Percentiles rank a stretch among this genome's conserved stretches.
These are phyloP conservation scores for Neelides sp. DNA, from an alignment of 1,140 invertebrate species.

Conservation along the genomic window DNA sequence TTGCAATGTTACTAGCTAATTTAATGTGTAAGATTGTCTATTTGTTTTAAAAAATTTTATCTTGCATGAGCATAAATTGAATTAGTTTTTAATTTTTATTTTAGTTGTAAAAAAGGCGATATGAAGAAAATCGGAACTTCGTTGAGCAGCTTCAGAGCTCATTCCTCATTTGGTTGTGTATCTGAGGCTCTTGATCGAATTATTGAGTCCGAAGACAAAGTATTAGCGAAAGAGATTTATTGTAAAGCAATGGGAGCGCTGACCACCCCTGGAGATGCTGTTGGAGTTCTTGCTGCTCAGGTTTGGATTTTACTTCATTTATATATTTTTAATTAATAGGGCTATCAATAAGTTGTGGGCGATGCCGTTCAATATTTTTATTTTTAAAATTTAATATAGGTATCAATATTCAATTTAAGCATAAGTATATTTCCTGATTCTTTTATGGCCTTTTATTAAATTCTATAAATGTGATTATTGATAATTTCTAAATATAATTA, in stretches of 20 bases:
- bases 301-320: slow-evolving; percentile 32
- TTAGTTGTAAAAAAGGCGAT: slow-evolving; percentile 1
- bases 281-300: slow-evolving; percentile 85
- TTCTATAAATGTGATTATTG: slow-evolving; percentile 42
- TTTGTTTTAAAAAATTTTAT: too few species aligned
- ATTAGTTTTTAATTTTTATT: neutral
- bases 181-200: slow-evolving; percentile 58
- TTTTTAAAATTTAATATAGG: neutral
- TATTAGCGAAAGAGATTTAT: slow-evolving; percentile 57
- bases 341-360: too few species aligned
- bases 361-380: too few species aligned
- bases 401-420: too few species aligned
- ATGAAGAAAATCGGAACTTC: neutral
- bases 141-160: slow-evolving; percentile 52
- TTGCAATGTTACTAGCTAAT: too few species aligned
- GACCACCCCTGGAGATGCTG: slow-evolving; percentile 83
- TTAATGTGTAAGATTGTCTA: too few species aligned
- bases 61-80: too few species aligned
- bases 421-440: too few species aligned
- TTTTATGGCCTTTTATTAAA: too few species aligned
- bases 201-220: slow-evolving; percentile 41
- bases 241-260: slow-evolving; percentile 62
- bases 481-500: too few species aligned
- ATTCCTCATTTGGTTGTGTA: slow-evolving; percentile 63
- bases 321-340: neutral